Evolutionary conservation across 2,888 invertebrate species (phyloP).

Genomic region (Rhaphigaster nebulosa): DNA sequence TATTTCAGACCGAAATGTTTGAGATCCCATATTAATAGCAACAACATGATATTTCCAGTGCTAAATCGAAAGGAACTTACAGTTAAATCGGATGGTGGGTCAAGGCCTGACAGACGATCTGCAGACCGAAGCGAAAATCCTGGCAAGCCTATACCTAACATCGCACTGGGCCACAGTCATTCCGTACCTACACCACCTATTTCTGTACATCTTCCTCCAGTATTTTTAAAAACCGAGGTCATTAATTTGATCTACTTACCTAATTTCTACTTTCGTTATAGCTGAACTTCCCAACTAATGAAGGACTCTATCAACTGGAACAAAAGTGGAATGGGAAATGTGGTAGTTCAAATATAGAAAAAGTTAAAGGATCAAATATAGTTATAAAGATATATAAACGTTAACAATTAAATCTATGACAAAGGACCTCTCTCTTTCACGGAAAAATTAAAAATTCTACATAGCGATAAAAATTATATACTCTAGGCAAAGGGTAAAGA

Average conservation of each 20-base stretch:
- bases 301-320: background rate
- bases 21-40: too few relatives aligned
- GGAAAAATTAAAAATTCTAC: too few relatives aligned
- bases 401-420: too few relatives aligned
- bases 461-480: too few relatives aligned
- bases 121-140: background rate
- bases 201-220: background rate
- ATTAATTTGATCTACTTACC: background rate
- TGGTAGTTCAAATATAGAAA: too few relatives aligned
- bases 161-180: background rate
- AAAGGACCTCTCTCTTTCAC: background rate
- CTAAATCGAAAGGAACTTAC: background rate
- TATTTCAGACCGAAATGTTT: too few relatives aligned
- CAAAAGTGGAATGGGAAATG: background rate
- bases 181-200: background rate
- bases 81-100: background rate
- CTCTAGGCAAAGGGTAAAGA: too few relatives aligned
- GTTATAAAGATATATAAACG: too few relatives aligned
- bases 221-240: background rate
- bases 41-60: background rate
- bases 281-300: background rate
- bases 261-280: background rate
- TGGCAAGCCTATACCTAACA: background rate
- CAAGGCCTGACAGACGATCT: background rate
- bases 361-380: too few relatives aligned